A percentile compares a stretch with the other conserved stretches of the same genome.
Conservation (phyloP, 2,113 vertebrate genomes). For the Rhinoptilus africanus region DNA sequence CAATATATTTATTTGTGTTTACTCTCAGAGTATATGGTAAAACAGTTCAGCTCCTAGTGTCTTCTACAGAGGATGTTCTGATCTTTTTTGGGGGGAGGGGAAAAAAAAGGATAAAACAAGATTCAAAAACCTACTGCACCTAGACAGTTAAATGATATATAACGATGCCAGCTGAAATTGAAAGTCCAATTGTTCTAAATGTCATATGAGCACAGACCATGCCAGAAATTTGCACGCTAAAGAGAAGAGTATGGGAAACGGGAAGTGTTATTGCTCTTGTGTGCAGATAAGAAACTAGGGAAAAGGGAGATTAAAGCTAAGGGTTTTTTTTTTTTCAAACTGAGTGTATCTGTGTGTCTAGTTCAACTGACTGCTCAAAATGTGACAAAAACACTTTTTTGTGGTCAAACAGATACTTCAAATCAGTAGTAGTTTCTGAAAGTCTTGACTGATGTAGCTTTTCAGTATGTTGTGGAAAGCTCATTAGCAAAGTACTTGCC, state of each 20-base stretch:
- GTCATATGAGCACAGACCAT: background rate
- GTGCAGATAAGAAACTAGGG: background rate
- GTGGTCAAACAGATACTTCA: background rate
- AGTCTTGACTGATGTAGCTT: background rate
- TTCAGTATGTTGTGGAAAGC: background rate
- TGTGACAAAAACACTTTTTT: background rate
- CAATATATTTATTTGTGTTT: background rate
- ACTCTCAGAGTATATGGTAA: background rate
- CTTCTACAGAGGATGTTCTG: background rate
- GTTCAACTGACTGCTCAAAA: background rate
- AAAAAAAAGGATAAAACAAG: background rate
- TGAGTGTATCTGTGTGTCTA: background rate
- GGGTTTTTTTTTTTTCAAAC: background rate
- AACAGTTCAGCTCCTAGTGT: background rate
- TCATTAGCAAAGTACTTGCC: background rate
- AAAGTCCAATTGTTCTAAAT: conserved; percentile 19
- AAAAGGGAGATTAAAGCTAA: background rate
- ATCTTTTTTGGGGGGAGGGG: background rate
- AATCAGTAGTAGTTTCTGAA: background rate
- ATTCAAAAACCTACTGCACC: background rate
- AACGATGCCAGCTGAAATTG: background rate
- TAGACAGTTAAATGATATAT: background rate
- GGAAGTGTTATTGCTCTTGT: background rate
- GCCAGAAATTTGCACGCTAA: background rate
- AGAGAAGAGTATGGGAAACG: conserved; percentile 1